Base-by-base conservation (phyloP, 1,140 invertebrate genomes). In the Plodia interpunctella region DNA sequence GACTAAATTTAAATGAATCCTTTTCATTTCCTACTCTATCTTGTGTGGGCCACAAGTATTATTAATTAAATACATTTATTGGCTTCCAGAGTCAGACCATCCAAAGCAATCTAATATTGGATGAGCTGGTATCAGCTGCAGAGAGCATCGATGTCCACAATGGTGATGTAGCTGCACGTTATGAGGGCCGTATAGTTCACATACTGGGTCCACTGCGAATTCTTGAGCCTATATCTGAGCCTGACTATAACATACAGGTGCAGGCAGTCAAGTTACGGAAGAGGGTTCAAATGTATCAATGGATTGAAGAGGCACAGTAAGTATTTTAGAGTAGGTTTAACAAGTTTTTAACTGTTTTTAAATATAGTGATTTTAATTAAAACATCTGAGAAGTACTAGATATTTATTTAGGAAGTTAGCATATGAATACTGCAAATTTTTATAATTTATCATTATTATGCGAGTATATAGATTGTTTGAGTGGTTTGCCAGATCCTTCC, bases 271-370 rank as follows among this genome's bases (percentile, higher is more conserved):
- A 95, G 70, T 78, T 96, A 19, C 93, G 93, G 66, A 92, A 95
- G 51, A 90, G 94, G 63, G 95, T 96, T 0, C 96, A 98, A 83
- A 97, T 97, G 95, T 98, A 95, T 79, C 97, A 98, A 78, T 98
- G 96, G 96, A 92, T 97, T 50, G 96, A 98, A 76, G 95, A 96
- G 71, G 88, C 92, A 19, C 81, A 76, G 87, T 89, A 73, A 79
- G 77, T 38, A 4, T 25, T 5, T 20, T 20, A 44, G 9, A 38
- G 17, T 32, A 20, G 25, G 15, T 38, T n/a, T 35, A 35, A 35
- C 13, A 35, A 11, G 1, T 35, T 35, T 35, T 35, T 35, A 35
- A n/a, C n/a, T n/a, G n/a, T n/a, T n/a, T n/a, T n/a, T n/a, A n/a
- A n/a, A n/a, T n/a, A n/a, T n/a, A n/a, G n/a, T n/a, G n/a, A n/a